A percentile compares a stretch with the other conserved stretches of the same genome.
Evolutionary conservation across 2,113 vertebrate genomes (phyloP).

Genomic region (Azemiops feae): DNA sequence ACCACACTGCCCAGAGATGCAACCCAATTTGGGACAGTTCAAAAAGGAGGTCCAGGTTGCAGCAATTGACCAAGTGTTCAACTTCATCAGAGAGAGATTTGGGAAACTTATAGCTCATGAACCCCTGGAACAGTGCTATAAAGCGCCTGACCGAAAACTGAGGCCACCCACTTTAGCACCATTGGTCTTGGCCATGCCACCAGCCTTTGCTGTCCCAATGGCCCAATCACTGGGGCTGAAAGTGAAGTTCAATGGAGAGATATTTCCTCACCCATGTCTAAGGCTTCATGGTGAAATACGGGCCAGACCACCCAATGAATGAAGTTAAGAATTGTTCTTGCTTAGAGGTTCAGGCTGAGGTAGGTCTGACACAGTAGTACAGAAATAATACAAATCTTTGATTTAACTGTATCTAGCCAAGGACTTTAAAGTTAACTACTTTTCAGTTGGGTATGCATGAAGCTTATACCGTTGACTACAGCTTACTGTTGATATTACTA

Average conservation of each 20-base stretch:
- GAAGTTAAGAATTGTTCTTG: not conserved
- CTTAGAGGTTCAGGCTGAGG: not conserved
- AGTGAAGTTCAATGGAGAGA: not conserved
- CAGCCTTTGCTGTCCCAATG: not conserved
- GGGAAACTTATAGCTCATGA: not conserved
- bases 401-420: not conserved
- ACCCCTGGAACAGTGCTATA: not conserved
- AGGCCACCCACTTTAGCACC: not conserved
- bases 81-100: not conserved
- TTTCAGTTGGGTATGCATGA: not conserved
- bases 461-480: not conserved
- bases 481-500: not conserved
- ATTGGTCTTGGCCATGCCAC: not conserved
- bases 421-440: not conserved
- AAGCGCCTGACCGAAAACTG: not conserved
- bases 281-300: not conserved
- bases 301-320: not conserved
- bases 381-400: not conserved
- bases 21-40: not conserved
- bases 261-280: not conserved
- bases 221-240: not conserved
- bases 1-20: no score
- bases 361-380: not conserved
- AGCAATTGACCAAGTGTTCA: not conserved
- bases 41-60: not conserved